Percentiles rank a stretch among this genome's conserved stretches.
These are phyloP conservation scores for Nephrotoma guestfalica DNA, from an alignment of 2,888 invertebrate species.

Conservation along the genomic window DNA sequence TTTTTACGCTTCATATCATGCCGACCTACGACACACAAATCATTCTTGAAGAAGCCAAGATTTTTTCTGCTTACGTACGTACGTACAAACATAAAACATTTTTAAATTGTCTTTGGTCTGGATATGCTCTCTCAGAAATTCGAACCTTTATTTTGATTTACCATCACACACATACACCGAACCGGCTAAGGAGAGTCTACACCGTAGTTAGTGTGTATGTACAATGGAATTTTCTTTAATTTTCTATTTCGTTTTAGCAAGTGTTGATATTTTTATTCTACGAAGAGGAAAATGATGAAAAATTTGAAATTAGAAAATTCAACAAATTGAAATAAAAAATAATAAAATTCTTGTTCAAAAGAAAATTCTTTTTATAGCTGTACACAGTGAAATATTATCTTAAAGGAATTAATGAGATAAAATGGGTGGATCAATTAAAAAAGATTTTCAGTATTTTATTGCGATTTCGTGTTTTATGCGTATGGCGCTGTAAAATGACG, in stretches of 20 bases:
- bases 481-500: neutral
- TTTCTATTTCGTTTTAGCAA: neutral
- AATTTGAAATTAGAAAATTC: neutral
- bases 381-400: neutral
- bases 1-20: neutral
- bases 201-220: neutral
- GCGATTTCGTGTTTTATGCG: neutral
- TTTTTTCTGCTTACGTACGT: neutral
- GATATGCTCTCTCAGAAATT: neutral
- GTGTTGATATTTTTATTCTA: neutral
- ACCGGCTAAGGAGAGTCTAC: neutral
- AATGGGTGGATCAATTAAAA: neutral
- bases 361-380: neutral
- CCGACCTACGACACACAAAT: neutral
- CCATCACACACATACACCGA: neutral
- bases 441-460: neutral
- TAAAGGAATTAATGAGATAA: neutral
- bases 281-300: neutral
- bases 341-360: neutral
- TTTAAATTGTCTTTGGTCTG: neutral
- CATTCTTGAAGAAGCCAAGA: neutral
- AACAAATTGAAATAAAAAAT: neutral
- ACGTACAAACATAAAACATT: neutral
- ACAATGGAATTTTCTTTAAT: neutral
- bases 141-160: neutral